Conservation (phyloP, 1,140 invertebrate species). For the Acromyrmex heyeri region DNA sequence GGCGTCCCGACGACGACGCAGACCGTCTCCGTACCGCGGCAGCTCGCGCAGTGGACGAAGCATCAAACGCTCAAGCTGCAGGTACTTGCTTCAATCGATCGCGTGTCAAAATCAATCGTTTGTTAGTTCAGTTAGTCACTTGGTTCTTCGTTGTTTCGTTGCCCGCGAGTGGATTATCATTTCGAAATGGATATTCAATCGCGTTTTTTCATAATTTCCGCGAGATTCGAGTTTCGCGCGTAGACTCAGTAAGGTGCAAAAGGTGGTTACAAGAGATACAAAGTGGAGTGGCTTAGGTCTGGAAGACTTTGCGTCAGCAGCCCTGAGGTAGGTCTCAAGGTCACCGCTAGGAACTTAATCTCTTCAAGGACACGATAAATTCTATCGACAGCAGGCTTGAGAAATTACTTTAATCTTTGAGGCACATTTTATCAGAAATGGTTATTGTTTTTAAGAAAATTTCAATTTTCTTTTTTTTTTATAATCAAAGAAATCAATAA, state of each 20-base stretch:
- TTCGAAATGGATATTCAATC: neutral
- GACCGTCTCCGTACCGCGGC: conserved; percentile 81
- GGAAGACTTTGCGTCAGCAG: conserved; percentile 72
- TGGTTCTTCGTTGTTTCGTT: neutral
- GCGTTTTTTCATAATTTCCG: neutral
- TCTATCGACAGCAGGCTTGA: neutral
- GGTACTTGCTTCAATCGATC: conserved; percentile 72
- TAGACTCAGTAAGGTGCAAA: conserved; percentile 65
- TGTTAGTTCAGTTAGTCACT: neutral
- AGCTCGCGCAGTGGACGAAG: conserved; percentile 85
- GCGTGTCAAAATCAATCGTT: neutral
- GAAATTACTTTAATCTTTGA: neutral
- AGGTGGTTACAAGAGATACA: conserved; percentile 65
- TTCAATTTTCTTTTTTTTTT: neutral
- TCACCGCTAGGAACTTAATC: conserved; percentile 20
- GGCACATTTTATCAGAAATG: neutral
- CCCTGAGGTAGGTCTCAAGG: conserved; percentile 69
- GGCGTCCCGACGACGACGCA: conserved; percentile 77
- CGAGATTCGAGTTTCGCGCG: conserved; percentile 33
- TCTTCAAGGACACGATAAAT: neutral
- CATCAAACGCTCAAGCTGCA: conserved; percentile 84
- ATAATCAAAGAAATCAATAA: neutral
- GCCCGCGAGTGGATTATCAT: neutral
- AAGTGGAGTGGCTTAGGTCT: conserved; percentile 72
- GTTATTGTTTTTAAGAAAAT: neutral